Conservation (phyloP, 2,113 vertebrate species). For the human (Homo sapiens) region DNA sequence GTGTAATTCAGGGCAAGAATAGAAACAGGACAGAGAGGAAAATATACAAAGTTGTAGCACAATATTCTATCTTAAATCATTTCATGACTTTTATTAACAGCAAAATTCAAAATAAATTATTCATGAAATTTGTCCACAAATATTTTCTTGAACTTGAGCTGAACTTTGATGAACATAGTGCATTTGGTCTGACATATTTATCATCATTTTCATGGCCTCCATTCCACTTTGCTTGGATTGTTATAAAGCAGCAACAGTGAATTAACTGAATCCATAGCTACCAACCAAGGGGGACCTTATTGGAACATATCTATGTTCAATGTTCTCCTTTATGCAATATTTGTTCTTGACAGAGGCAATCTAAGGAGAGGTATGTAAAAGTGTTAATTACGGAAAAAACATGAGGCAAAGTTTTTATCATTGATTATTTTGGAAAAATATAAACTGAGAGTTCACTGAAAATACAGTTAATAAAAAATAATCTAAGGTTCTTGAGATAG, state of each 20-base stretch:
- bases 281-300: neutral
- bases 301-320: neutral
- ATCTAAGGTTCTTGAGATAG: neutral
- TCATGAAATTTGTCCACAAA: slow-evolving; percentile 33
- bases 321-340: neutral
- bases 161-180: slow-evolving; percentile 32
- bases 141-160: slow-evolving; percentile 55
- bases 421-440: neutral
- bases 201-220: neutral
- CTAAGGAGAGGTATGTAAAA: neutral
- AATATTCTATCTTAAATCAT: neutral
- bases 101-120: slow-evolving; percentile 63
- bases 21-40: neutral
- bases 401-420: neutral
- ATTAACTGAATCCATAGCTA: neutral
- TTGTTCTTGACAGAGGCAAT: neutral
- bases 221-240: neutral
- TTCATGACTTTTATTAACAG: slow-evolving; percentile 53
- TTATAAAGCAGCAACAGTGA: neutral
- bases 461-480: neutral
- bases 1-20: neutral
- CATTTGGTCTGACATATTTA: slow-evolving; percentile 5
- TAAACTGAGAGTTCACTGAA: neutral
- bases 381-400: neutral
- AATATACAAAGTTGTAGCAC: neutral